Evolutionary conservation across 2,888 invertebrate genomes (phyloP).

Genomic region (Crocallis elinguaria): DNA sequence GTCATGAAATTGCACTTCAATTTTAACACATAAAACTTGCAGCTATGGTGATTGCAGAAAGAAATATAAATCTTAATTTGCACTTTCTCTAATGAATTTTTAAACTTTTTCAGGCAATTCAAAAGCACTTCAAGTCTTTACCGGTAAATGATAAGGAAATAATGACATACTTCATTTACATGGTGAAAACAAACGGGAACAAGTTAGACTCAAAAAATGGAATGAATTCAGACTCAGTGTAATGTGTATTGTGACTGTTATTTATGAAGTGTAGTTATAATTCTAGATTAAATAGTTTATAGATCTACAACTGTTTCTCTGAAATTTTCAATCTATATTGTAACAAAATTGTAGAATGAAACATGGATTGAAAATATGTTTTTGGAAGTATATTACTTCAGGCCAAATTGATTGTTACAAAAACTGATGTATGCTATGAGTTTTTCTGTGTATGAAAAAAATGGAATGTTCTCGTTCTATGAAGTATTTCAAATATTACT

Average conservation of each 20-base stretch:
- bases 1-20: too few relatives aligned
- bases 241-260: constrained; percentile 58
- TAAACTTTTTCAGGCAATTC: constrained; percentile 91
- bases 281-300: constrained; percentile 47
- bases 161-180: constrained; percentile 97
- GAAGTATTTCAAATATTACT: constrained; percentile 20
- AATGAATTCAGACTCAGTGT: constrained; percentile 86
- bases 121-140: constrained; percentile 97
- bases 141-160: constrained; percentile 98
- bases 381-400: constrained; percentile 64
- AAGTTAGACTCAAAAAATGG: constrained; percentile 94
- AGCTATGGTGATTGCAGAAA: not conserved
- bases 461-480: constrained; percentile 23
- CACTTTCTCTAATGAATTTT: constrained; percentile 19
- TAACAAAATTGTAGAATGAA: constrained; percentile 42
- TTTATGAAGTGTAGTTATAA: constrained; percentile 60
- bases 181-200: constrained; percentile 96
- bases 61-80: not conserved
- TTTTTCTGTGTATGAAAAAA: constrained; percentile 33
- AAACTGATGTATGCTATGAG: constrained; percentile 36
- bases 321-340: constrained; percentile 60
- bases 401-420: constrained; percentile 51
- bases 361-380: constrained; percentile 54
- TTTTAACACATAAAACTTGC: too few relatives aligned
- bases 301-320: constrained; percentile 53